Conservation (phyloP, 2,888 invertebrate genomes). For the Smittia aterrima region DNA sequence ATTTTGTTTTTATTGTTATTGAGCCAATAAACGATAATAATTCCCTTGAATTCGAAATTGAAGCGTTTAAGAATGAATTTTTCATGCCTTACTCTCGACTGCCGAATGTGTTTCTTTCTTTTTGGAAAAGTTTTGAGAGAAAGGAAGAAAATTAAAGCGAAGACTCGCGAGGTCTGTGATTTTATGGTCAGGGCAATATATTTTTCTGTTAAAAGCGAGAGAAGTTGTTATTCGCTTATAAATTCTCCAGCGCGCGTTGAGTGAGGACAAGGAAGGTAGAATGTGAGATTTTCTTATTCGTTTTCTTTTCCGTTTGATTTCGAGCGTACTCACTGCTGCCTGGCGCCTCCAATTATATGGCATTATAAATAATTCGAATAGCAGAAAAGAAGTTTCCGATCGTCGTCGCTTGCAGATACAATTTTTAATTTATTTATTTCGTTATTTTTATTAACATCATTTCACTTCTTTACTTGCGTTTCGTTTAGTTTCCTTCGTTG, state of each 20-base stretch:
- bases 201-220: neutral
- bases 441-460: conserved; percentile 42
- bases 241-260: neutral
- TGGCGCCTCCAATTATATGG: conserved; percentile 42
- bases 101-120: neutral
- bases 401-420: conserved; percentile 12
- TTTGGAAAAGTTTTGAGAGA: neutral
- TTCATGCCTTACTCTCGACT: conserved; percentile 23
- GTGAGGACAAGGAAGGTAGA: conserved; percentile 13
- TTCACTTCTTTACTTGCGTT: conserved; percentile 42
- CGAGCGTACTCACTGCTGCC: conserved; percentile 25
- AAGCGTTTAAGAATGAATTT: conserved; percentile 35
- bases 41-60: conserved; percentile 14
- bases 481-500: neutral
- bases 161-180: neutral
- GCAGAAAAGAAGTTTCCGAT: conserved; percentile 12
- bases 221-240: neutral
- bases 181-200: conserved; percentile 4
- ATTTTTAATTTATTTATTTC: conserved; percentile 42
- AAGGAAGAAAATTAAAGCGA: neutral
- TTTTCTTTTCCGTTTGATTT: neutral
- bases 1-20: conserved; percentile 41
- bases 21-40: conserved; percentile 33
- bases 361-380: conserved; percentile 41
- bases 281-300: conserved; percentile 15